phyloP scores from a whole-genome alignment of 1,140 invertebrate species.

The Drosophila malerkotliana region DNA sequence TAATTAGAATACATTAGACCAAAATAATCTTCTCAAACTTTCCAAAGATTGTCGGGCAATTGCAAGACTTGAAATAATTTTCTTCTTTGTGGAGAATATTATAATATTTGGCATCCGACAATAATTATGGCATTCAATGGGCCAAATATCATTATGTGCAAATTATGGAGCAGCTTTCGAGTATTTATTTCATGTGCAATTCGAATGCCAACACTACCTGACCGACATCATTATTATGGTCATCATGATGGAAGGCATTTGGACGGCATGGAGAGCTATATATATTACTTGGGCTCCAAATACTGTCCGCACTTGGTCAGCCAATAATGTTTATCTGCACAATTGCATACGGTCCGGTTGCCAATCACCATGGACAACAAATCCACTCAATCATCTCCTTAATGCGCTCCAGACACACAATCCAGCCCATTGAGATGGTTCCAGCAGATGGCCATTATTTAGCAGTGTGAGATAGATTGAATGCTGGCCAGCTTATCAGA shows the following conservation, averaged over 20 bases:
- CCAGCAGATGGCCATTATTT: conserved; percentile 39
- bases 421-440: conserved; percentile 1
- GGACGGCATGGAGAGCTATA: conserved; percentile 16
- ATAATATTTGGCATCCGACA: conserved; percentile 10
- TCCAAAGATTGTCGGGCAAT: not conserved
- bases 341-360: conserved; percentile 58
- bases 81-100: not conserved
- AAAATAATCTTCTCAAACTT: not conserved
- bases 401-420: conserved; percentile 52
- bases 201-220: conserved; percentile 26
- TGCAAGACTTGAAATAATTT: not conserved
- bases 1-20: not conserved
- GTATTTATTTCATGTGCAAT: conserved; percentile 26
- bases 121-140: conserved; percentile 31
- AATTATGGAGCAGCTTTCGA: conserved; percentile 38
- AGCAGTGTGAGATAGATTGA: conserved; percentile 15
- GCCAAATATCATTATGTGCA: conserved; percentile 26
- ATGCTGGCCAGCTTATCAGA: conserved; percentile 16
- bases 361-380: conserved; percentile 65
- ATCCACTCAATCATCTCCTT: conserved; percentile 79
- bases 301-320: conserved; percentile 60
- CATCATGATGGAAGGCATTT: conserved; percentile 19
- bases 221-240: conserved; percentile 30
- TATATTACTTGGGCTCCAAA: conserved; percentile 55
- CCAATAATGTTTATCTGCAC: conserved; percentile 63